Percentiles rank a stretch among this genome's conserved stretches.
Conservation (phyloP, 2,888 invertebrate genomes). For the Tupiocoris notatus region DNA sequence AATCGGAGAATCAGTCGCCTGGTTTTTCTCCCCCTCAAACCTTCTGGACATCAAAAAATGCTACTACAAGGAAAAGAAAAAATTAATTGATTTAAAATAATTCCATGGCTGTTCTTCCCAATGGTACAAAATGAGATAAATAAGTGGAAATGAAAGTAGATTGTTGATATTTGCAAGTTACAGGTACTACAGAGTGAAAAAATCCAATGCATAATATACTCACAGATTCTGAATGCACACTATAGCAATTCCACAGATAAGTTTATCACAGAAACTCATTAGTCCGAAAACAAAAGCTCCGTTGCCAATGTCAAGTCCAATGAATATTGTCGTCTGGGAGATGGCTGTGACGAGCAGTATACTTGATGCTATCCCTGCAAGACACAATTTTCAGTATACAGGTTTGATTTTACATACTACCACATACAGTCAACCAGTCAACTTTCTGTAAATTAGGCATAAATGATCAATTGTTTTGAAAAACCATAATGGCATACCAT, state of each 20-base stretch:
- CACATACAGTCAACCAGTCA: neutral
- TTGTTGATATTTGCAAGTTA: too few species aligned
- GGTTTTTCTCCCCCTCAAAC: too few species aligned
- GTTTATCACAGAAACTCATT: conserved; percentile 90
- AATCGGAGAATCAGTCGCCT: too few species aligned
- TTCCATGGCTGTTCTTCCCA: too few species aligned
- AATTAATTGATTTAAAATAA: too few species aligned
- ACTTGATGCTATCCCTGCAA: conserved; percentile 71
- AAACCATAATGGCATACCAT: neutral
- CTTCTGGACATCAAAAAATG: too few species aligned
- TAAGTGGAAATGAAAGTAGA: too few species aligned
- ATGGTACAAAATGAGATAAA: too few species aligned
- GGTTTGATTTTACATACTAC: neutral
- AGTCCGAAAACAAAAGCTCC: conserved; percentile 90
- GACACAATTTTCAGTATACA: neutral
- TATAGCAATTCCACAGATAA: conserved; percentile 85
- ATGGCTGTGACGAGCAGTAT: conserved; percentile 85
- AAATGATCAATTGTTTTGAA: neutral
- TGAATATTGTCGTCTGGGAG: conserved; percentile 84
- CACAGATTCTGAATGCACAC: conserved; percentile 78
- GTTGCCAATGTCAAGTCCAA: conserved; percentile 79
- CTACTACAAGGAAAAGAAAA: too few species aligned
- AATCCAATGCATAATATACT: too few species aligned
- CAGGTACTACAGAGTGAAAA: too few species aligned
- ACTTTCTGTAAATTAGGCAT: neutral